A percentile compares a stretch with the other conserved stretches of the same genome.
phyloP scores from a whole-genome alignment of 2,888 invertebrate genomes.

The Phrixothrix hirtus region DNA sequence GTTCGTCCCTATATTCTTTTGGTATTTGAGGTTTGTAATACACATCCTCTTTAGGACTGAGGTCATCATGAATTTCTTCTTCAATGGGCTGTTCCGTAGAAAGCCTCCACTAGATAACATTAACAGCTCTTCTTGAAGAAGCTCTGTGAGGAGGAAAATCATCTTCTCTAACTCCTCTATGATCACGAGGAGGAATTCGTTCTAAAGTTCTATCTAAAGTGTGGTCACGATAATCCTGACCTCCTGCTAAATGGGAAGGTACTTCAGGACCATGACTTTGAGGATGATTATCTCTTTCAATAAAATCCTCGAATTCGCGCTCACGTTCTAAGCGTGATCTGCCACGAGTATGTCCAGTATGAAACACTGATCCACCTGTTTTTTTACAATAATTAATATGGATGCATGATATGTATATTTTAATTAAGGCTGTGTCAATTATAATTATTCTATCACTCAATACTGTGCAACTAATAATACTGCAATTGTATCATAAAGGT shows the following conservation, averaged over 20 bases:
- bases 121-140: constrained; percentile 70
- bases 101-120: constrained; percentile 71
- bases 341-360: constrained; percentile 54
- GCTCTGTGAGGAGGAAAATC: constrained; percentile 60
- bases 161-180: constrained; percentile 47
- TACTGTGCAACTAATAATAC: no score
- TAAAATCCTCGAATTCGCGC: constrained; percentile 61
- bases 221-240: constrained; percentile 51
- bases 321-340: constrained; percentile 60
- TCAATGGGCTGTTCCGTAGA: constrained; percentile 58
- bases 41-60: constrained; percentile 46
- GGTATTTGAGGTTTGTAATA: constrained; percentile 53
- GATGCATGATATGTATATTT: constrained; percentile 8
- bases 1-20: constrained; percentile 50
- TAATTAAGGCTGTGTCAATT: constrained; percentile 20
- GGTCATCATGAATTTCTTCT: constrained; percentile 55
- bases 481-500: background rate
- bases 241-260: constrained; percentile 49
- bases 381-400: constrained; percentile 31
- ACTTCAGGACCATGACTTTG: constrained; percentile 41
- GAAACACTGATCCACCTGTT: constrained; percentile 54
- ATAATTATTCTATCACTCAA: background rate
- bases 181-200: constrained; percentile 45
- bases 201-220: constrained; percentile 43
- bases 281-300: constrained; percentile 47